A percentile compares a stretch with the other conserved stretches of the same genome.
Evolutionary conservation across 2,888 invertebrate species (phyloP).

Genomic region (Cheilosia soror): DNA sequence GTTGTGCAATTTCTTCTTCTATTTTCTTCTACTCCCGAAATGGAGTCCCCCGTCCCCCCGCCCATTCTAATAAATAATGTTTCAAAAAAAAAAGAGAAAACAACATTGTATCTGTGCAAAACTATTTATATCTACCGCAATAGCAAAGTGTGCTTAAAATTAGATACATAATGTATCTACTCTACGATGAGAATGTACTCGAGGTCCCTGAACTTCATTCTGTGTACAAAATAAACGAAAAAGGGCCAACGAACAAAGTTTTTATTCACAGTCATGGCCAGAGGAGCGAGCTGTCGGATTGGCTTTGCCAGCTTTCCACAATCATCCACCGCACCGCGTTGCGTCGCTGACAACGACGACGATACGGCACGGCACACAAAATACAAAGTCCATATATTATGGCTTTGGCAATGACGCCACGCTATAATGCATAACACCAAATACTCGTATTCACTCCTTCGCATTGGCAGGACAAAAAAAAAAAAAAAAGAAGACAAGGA

Average conservation of each 20-base stretch:
- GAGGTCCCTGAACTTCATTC: constrained; percentile 69
- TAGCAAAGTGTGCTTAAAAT: constrained; percentile 71
- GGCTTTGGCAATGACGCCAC: constrained; percentile 64
- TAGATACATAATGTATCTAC: constrained; percentile 32
- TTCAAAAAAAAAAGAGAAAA: constrained; percentile 1
- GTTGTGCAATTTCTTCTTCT: neutral
- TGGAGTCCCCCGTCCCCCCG: constrained; percentile 4
- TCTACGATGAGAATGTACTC: constrained; percentile 48
- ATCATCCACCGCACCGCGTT: constrained; percentile 17
- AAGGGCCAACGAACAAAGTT: constrained; percentile 8
- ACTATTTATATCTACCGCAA: constrained; percentile 67
- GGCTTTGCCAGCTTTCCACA: constrained; percentile 40
- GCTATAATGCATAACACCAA: constrained; percentile 62
- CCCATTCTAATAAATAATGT: neutral
- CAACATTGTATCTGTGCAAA: constrained; percentile 31
- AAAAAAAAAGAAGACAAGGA: constrained; percentile 7
- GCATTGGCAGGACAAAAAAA: constrained; percentile 31
- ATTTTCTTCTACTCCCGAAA: constrained; percentile 3
- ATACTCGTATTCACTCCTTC: constrained; percentile 17
- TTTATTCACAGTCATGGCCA: constrained; percentile 14
- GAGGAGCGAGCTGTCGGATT: neutral
- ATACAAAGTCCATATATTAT: constrained; percentile 54
- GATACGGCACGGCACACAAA: too few species aligned
- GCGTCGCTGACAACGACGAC: neutral
- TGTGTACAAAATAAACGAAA: constrained; percentile 27